These are phyloP conservation scores for Eristalis arbustorum DNA, from an alignment of 2,888 invertebrate genomes.

Conservation along the genomic window DNA sequence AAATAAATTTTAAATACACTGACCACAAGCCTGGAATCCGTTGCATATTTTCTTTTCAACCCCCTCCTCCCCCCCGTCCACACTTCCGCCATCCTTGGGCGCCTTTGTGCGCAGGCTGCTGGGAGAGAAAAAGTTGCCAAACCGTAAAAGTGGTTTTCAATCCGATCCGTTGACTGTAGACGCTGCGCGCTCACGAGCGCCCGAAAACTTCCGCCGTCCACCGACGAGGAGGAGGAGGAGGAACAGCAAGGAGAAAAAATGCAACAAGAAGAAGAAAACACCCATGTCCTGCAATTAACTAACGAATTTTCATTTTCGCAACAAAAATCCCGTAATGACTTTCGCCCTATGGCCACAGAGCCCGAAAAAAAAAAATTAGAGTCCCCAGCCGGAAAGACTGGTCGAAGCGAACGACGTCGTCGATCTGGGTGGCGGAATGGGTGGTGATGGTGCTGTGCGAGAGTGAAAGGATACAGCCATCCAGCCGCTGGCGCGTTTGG, in stretches of 20 bases:
- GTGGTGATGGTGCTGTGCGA: background rate
- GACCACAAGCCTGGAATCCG: slow-evolving; percentile 41
- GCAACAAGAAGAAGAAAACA: background rate
- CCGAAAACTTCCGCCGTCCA: background rate
- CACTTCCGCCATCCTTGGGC: slow-evolving; percentile 21
- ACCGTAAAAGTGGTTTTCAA: slow-evolving; percentile 68
- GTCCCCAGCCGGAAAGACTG: background rate
- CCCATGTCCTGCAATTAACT: slow-evolving; percentile 63
- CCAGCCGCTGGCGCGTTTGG: background rate
- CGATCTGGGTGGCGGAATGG: no score
- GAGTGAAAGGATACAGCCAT: slow-evolving; percentile 1
- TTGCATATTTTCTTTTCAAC: slow-evolving; percentile 24
- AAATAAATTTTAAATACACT: slow-evolving; percentile 62
- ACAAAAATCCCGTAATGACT: slow-evolving; percentile 64
- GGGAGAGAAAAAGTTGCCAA: slow-evolving; percentile 46
- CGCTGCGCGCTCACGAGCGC: background rate
- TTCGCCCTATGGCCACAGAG: slow-evolving; percentile 38
- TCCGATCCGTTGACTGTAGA: slow-evolving; percentile 10
- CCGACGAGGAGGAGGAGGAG: background rate
- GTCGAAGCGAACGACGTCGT: background rate
- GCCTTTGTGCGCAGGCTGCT: slow-evolving; percentile 41
- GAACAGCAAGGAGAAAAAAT: no score
- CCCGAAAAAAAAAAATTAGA: slow-evolving; percentile 8
- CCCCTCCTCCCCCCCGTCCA: background rate
- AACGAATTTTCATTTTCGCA: slow-evolving; percentile 63